phyloP scores from a whole-genome alignment of 2,888 invertebrate species.

The Cancer borealis region DNA sequence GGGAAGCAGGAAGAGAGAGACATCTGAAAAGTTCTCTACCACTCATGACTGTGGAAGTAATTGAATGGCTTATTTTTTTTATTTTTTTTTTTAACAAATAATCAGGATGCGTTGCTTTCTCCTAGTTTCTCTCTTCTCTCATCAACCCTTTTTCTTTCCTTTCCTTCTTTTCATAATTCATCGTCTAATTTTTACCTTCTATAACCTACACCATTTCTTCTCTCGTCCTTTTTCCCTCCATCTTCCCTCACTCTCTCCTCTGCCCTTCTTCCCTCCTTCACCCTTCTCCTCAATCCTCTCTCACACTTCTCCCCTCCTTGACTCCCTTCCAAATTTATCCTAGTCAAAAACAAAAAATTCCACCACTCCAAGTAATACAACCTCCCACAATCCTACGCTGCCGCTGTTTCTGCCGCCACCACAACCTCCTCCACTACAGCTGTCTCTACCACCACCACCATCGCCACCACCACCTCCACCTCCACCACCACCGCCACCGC shows the following conservation, averaged over 20 bases:
- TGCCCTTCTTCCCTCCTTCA: neutral
- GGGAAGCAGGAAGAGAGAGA: neutral
- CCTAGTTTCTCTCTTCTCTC: neutral
- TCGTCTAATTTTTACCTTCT: neutral
- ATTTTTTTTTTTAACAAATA: neutral
- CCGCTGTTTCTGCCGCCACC: neutral
- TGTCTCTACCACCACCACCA: neutral
- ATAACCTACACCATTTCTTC: neutral
- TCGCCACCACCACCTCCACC: neutral
- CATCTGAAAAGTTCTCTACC: neutral
- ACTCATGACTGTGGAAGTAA: neutral
- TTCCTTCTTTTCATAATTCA: neutral
- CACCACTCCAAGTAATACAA: neutral
- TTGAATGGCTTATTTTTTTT: neutral
- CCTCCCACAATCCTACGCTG: neutral
- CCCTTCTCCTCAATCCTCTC: neutral
- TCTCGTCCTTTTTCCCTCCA: neutral
- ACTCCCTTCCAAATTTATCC: neutral
- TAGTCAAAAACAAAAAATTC: neutral
- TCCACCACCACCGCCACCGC: neutral
- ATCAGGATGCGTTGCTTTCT: neutral
- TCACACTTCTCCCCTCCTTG: neutral
- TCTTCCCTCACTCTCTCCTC: neutral
- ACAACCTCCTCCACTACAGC: too few relatives aligned
- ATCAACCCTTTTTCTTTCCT: neutral